Conservation (phyloP, 2,888 invertebrate species). For the Mythimna albipuncta region DNA sequence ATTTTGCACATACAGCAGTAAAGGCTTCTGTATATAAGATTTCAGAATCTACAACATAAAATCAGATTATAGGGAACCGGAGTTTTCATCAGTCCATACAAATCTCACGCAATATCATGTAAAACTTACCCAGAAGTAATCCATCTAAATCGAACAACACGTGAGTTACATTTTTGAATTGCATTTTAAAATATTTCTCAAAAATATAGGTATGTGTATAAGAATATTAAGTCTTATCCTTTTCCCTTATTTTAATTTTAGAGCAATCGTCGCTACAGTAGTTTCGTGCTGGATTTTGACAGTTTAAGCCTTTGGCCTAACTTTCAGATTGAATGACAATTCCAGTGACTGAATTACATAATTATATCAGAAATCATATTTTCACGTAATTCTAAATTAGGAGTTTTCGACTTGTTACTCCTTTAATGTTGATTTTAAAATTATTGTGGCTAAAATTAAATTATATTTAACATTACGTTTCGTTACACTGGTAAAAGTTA, state of each 20-base stretch:
- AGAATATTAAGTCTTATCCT: slow-evolving; percentile 45
- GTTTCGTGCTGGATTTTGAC: slow-evolving; percentile 41
- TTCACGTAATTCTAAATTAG: not conserved
- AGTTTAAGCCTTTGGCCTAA: slow-evolving; percentile 7
- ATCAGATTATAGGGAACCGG: not conserved
- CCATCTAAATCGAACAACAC: slow-evolving; percentile 92
- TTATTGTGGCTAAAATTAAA: not conserved
- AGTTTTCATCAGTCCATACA: not conserved
- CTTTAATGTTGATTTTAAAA: not conserved
- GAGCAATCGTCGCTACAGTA: slow-evolving; percentile 24
- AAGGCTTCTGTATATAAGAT: slow-evolving; percentile 93
- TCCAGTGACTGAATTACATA: slow-evolving; percentile 15
- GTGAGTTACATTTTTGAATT: slow-evolving; percentile 88
- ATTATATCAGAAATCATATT: not conserved
- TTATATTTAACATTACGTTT: slow-evolving; percentile 5
- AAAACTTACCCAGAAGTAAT: slow-evolving; percentile 87
- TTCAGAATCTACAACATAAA: slow-evolving; percentile 94
- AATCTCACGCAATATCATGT: slow-evolving; percentile 24
- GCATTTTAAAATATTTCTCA: slow-evolving; percentile 68
- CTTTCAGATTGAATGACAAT: slow-evolving; percentile 30
- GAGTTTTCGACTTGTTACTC: not conserved
- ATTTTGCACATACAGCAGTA: slow-evolving; percentile 92
- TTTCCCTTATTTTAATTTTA: slow-evolving; percentile 32
- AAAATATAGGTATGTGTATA: slow-evolving; percentile 45
- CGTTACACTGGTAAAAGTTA: not conserved